Evolutionary conservation across 2,113 vertebrate species (phyloP), one percentile per base, ranked within the genome.

Genomic region (Odontesthes bonariensis): DNA sequence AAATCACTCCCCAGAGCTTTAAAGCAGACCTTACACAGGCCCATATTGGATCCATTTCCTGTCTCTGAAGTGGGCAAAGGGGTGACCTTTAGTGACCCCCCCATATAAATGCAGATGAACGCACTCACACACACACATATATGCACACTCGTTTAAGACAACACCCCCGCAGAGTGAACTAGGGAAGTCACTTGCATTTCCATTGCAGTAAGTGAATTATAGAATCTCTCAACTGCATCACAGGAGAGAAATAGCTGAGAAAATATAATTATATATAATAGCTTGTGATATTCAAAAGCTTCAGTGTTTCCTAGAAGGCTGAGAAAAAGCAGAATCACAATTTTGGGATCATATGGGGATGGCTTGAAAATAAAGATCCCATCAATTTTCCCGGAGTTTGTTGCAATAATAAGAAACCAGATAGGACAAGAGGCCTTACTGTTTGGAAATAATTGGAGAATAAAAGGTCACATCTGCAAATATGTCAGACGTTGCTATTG

Each of bases 21-120:
- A 33, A 68, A 74, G 73, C 77, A 79, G 88, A 84, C 91, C 82
- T 69, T 74, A 79, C 79, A 88, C 82, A 40, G 65, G 69, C 63
- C 89, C 91, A 93, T 92, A 91, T 85, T 93, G 91, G 87, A 93
- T 79, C 84, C 86, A 94, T 94, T 95, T 95, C 91, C 91, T 93
- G 91, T 86, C 85, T 90, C 82, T 79, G 75, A 85, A 89, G 87
- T 89, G 80, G 89, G 83, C 84, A 85, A 86, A 80, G 54, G 71
- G 49, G 62, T 88, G 88, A 91, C 88, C 90, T 79, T 64, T 35
- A 22, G 79, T 85, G 82, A 73, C 69, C 68, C 53, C 33, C 61
- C 66, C 16, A 71, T 82, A 84, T 83, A 88, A 86, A 79, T 51
- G 85, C 60, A 23, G 56, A 44, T n/a, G 61, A 66, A 51, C 67